Evolutionary conservation across 35 echinoderm and acorn worm species (phyloP), one percentile per base, ranked within the genome.

Genomic region (Anneissia japonica): DNA sequence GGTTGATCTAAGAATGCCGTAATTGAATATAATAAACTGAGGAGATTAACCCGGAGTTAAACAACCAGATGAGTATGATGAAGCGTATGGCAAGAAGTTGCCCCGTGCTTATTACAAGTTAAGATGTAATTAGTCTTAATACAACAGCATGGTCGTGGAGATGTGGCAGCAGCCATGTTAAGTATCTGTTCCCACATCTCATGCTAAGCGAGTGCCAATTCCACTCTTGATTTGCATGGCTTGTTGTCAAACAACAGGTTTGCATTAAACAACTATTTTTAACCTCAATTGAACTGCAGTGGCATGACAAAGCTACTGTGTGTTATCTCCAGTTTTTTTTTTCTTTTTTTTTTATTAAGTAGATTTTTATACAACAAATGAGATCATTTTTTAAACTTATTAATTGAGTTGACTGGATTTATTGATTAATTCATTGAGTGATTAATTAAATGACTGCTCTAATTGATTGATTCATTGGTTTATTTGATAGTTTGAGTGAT

Each of bases 81-180:
- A 45, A 64, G 51, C 51, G 10, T 6, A 64, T 64, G 51, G 51
- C 51, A 64, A 2, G 21, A 23, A 26, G 10, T 26, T 16, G 51
- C 51, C 51, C 51, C 51, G 51, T 64, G 51, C 51, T 64, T 64
- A 64, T 64, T 64, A 64, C 51, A 64, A 64, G 51, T 64, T 64
- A 64, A 64, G 51, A 12, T 64, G 19, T 64, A 64, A 64, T 64
- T 64, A 64, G 21, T 6, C 51, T 3, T 64, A 64, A 64, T 64
- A 19, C 51, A 64, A 64, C 51, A 64, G 51, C 51, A 64, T 9
- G 51, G 51, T 16, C 1, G 2, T 19, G 1, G 5, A 23, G 7
- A 64, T 9, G 51, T 19, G 26, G 1, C 51, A 64, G 51, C 1
- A 12, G 2, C 1, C 26, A 26, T 9, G 10, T 64, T 64, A 9